These are phyloP conservation scores for Cotesia typhae DNA, from an alignment of 1,140 invertebrate genomes.

Conservation along the genomic window DNA sequence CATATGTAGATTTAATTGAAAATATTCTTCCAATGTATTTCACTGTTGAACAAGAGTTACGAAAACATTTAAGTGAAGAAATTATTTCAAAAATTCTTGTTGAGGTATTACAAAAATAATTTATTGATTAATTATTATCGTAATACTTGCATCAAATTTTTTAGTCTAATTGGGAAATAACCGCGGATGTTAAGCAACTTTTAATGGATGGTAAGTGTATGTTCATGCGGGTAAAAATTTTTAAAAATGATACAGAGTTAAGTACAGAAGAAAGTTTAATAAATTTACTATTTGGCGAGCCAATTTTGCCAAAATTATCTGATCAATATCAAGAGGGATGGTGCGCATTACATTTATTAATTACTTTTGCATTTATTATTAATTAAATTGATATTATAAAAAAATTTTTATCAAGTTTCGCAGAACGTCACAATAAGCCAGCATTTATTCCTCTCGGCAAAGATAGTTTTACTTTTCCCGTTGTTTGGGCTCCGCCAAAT, in stretches of 20 bases:
- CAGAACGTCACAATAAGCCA: constrained; percentile 51
- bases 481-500: constrained; percentile 59
- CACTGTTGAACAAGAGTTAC: constrained; percentile 54
- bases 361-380: not conserved
- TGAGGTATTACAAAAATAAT: constrained; percentile 48
- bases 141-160: constrained; percentile 7
- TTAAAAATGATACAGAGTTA: constrained; percentile 46
- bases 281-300: constrained; percentile 52
- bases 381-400: constrained; percentile 18
- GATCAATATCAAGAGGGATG: constrained; percentile 50
- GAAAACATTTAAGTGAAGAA: constrained; percentile 53
- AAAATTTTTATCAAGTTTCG: constrained; percentile 40
- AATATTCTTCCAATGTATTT: constrained; percentile 55
- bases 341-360: constrained; percentile 42
- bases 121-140: constrained; percentile 16
- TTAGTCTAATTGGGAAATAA: constrained; percentile 52
- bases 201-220: constrained; percentile 58
- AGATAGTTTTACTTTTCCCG: constrained; percentile 51
- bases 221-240: constrained; percentile 54
- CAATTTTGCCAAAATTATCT: constrained; percentile 45
- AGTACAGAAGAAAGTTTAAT: constrained; percentile 56
- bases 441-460: constrained; percentile 47
- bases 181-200: constrained; percentile 49
- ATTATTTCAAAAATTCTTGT: constrained; percentile 51
- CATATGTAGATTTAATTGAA: constrained; percentile 58